Percentiles rank a stretch among this genome's conserved stretches.
phyloP scores from a whole-genome alignment of 2,797 vertebrate genomes.

The Phoebastria nigripes region DNA sequence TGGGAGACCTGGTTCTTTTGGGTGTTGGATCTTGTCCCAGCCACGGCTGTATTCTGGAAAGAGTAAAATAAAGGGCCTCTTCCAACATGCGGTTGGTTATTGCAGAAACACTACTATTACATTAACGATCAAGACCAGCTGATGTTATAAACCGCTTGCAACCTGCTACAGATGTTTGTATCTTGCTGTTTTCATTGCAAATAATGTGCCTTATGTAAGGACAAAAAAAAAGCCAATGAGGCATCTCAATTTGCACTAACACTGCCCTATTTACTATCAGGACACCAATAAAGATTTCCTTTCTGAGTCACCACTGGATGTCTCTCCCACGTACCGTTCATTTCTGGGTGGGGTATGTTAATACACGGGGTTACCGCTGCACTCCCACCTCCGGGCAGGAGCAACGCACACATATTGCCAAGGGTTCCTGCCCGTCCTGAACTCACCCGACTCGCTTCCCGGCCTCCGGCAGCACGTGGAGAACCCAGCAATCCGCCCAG shows the following conservation, averaged over 20 bases:
- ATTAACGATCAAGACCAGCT: not conserved
- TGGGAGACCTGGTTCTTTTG: not conserved
- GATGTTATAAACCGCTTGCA: not conserved
- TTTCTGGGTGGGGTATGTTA: not conserved
- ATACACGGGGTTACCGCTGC: not conserved
- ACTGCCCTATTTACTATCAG: slow-evolving; percentile 37
- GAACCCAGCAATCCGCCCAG: not conserved
- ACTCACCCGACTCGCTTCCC: not conserved
- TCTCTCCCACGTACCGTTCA: not conserved
- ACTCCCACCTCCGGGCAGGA: not conserved
- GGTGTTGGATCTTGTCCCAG: not conserved
- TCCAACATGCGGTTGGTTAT: accelerated
- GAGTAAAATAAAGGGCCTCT: not conserved
- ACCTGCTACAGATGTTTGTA: not conserved
- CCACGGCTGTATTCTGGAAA: not conserved
- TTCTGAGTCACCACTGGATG: not conserved
- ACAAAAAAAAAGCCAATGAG: not conserved
- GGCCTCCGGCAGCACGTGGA: not conserved
- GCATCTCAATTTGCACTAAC: slow-evolving; percentile 69
- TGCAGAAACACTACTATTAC: not conserved
- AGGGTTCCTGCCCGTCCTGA: not conserved
- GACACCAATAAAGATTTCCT: slow-evolving; percentile 40
- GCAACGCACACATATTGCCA: not conserved
- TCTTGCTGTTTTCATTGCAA: slow-evolving; percentile 17
- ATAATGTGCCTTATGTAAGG: slow-evolving; percentile 17